Base-by-base conservation (phyloP, 2,888 invertebrate genomes). In the Rhingia campestris region DNA sequence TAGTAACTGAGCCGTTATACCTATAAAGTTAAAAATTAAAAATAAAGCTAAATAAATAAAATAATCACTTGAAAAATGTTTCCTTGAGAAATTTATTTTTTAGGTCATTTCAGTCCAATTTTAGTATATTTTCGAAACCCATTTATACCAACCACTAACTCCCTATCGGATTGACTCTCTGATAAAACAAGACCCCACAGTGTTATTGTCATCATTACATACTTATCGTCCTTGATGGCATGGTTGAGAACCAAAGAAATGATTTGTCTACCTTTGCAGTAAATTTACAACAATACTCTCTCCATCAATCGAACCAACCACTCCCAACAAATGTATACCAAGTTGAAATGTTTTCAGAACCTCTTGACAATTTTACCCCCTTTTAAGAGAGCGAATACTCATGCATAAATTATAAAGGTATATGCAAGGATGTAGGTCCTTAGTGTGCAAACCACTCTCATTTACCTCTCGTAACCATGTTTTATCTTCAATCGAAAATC, bases 401-500 rank as follows among this genome's bases (percentile, higher is more conserved):
- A 67, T 67, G 56, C 51, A 58, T 30, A n/a, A 12, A 59, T 32
- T 9, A 10, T 45, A 6, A 32, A 12, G 22, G 30, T 43, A 33
- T 7, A 45, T 43, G 6, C 41, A 32, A 41, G 1, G 70, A 76
- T 67, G 72, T 66, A 32, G 35, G 54, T 63, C 61, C 66, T 72
- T 37, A 72, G 53, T 81, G 81, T 67, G 61, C 61, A 72, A 76
- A 72, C 54, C 76, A 67, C 72, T 74, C 69, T 81, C 74, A 74
- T 74, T 81, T 81, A 63, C 54, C 54, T 67, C 54, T 56, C 12
- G 45, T 54, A 51, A 63, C 63, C 72, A 73, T 73, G 77, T 81
- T 76, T 76, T 81, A 76, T 81, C 76, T 76, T 73, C 67, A 67
- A 81, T 76, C 76, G 54, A 81, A 81, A 81, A 67, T 76, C 81